Evolutionary conservation across 2,797 vertebrate genomes (phyloP).

Genomic region (Amphiprion clarkii): DNA sequence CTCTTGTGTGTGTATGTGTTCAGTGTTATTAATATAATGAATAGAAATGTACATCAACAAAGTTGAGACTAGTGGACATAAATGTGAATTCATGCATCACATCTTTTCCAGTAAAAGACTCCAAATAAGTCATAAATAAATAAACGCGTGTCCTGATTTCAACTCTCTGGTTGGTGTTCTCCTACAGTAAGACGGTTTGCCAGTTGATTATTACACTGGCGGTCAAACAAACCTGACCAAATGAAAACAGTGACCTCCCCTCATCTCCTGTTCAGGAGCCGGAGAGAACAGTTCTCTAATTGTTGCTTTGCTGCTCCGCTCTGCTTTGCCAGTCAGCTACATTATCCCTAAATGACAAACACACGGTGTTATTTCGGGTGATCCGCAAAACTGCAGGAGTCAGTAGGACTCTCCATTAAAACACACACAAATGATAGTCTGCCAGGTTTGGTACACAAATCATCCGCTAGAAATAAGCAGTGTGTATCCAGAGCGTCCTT

Average conservation of each 20-base stretch:
- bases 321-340: conserved; percentile 67
- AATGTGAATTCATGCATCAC: conserved; percentile 42
- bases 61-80: conserved; percentile 23
- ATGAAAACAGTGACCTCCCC: conserved; percentile 73
- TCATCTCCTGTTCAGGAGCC: conserved; percentile 55
- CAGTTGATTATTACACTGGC: conserved; percentile 66
- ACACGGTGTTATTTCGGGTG: conserved; percentile 82
- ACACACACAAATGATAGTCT: conserved; percentile 80
- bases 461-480: conserved; percentile 71
- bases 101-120: conserved; percentile 26
- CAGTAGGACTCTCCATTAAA: conserved; percentile 76
- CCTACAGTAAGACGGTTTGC: conserved; percentile 52
- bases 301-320: conserved; percentile 74
- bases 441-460: conserved; percentile 73
- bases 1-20: conserved; percentile 5
- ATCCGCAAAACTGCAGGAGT: conserved; percentile 78
- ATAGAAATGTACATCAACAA: conserved; percentile 49
- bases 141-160: conserved; percentile 50
- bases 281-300: conserved; percentile 75
- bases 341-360: conserved; percentile 83
- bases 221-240: conserved; percentile 69
- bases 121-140: not conserved
- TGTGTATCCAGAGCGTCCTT: conserved; percentile 46
- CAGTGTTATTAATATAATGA: conserved; percentile 31
- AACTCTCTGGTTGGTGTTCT: conserved; percentile 34